phyloP scores from a whole-genome alignment of 2,113 vertebrate genomes.

The Oreochromis aureus region DNA sequence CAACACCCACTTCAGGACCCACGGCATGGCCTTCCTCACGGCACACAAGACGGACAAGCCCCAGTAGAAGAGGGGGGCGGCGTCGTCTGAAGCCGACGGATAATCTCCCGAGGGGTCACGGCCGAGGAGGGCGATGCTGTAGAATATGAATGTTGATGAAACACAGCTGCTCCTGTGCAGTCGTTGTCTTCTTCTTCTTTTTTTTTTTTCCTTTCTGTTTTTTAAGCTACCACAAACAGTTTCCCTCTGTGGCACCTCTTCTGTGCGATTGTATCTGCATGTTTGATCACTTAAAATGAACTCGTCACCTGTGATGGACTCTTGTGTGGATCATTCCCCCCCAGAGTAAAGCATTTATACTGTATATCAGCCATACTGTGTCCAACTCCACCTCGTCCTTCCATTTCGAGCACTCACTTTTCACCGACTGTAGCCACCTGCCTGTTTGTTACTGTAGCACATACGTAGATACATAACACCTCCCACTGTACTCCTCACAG shows the following conservation, averaged over 20 bases:
- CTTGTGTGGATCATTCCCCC: not conserved
- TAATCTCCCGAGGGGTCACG: not conserved
- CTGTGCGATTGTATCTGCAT: slow-evolving; percentile 62
- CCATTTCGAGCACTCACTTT: slow-evolving; percentile 13
- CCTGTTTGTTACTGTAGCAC: slow-evolving; percentile 21
- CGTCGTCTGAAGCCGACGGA: not conserved
- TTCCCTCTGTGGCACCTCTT: slow-evolving; percentile 31
- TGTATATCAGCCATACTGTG: slow-evolving; percentile 28
- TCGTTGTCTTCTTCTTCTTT: not conserved
- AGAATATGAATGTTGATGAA: slow-evolving; percentile 54
- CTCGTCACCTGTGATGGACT: slow-evolving; percentile 28
- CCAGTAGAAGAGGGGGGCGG: slow-evolving; percentile 25
- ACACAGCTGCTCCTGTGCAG: slow-evolving; percentile 55
- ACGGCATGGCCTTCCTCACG: slow-evolving; percentile 93
- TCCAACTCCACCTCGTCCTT: not conserved
- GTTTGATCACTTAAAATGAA: slow-evolving; percentile 44
- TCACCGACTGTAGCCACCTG: slow-evolving; percentile 39
- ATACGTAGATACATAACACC: not conserved
- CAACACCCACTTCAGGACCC: slow-evolving; percentile 94
- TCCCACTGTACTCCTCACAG: slow-evolving; percentile 10
- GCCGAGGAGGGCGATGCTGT: not conserved
- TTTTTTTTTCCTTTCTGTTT: not conserved
- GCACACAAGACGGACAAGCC: slow-evolving; percentile 81
- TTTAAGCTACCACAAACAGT: slow-evolving; percentile 21
- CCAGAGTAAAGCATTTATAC: slow-evolving; percentile 21